phyloP scores from a whole-genome alignment of 2,113 vertebrate species.

The Neodon shergylaensis region DNA sequence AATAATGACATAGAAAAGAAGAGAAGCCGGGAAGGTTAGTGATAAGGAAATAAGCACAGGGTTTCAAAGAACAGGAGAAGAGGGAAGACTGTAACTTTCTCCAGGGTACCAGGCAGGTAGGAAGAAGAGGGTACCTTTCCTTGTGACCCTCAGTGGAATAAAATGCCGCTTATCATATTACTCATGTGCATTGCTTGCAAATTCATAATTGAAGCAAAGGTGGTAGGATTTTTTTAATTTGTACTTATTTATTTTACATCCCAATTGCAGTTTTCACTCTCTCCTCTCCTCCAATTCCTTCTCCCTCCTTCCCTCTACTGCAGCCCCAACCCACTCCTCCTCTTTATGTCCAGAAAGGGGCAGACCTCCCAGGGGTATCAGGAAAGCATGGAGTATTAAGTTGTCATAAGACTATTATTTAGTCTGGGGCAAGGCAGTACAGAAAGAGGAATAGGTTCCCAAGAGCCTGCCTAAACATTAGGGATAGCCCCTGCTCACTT shows the following conservation, averaged over 20 bases:
- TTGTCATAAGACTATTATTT: background rate
- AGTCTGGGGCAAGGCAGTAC: background rate
- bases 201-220: slow-evolving; percentile 50
- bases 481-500: background rate
- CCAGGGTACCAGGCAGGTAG: background rate
- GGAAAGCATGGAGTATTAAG: background rate
- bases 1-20: slow-evolving; percentile 65
- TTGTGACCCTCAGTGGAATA: background rate
- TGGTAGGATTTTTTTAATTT: background rate
- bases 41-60: background rate
- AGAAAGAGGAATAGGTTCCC: background rate
- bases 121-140: background rate
- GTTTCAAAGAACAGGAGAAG: background rate
- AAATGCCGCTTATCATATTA: background rate
- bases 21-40: background rate
- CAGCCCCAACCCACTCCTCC: background rate
- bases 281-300: background rate
- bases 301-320: background rate
- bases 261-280: background rate
- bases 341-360: background rate
- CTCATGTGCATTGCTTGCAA: slow-evolving; percentile 59
- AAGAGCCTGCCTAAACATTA: background rate
- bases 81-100: background rate
- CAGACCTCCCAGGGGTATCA: background rate
- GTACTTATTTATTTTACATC: background rate